Conservation (phyloP, 1,140 invertebrate species). For the Drosophila paulistorum region DNA sequence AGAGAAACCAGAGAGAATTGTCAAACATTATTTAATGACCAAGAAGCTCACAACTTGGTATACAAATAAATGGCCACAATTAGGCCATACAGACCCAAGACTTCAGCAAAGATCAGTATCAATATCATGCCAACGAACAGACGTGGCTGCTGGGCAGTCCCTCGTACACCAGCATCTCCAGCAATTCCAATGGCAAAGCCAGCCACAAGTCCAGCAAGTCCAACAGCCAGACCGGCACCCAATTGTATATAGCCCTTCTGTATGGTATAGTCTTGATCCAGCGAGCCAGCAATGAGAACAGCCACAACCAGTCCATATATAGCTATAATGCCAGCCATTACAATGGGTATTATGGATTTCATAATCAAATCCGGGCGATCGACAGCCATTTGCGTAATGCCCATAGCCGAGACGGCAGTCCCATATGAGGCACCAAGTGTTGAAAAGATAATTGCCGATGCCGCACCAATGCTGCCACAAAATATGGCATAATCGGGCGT, state of each 20-base stretch:
- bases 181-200: slow-evolving; percentile 97
- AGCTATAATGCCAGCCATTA: slow-evolving; percentile 67
- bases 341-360: slow-evolving; percentile 71
- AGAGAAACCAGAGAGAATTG: too few species aligned
- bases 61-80: slow-evolving; percentile 96
- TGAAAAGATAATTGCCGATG: slow-evolving; percentile 96
- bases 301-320: slow-evolving; percentile 97
- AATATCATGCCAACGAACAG: slow-evolving; percentile 98
- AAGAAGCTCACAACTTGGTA: slow-evolving; percentile 84
- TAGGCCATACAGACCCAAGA: slow-evolving; percentile 96
- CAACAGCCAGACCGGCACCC: slow-evolving; percentile 95
- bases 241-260: slow-evolving; percentile 92
- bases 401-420: slow-evolving; percentile 53
- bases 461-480: slow-evolving; percentile 98
- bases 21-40: too few species aligned
- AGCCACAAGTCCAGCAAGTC: slow-evolving; percentile 94
- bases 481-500: slow-evolving; percentile 87
- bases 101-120: slow-evolving; percentile 98
- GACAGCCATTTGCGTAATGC: slow-evolving; percentile 56
- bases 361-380: slow-evolving; percentile 59
- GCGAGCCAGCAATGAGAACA: slow-evolving; percentile 92
- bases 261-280: slow-evolving; percentile 84
- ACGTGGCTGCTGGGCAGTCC: slow-evolving; percentile 95
- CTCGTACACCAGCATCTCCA: slow-evolving; percentile 95
- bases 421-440: slow-evolving; percentile 59